Evolutionary conservation across 2,113 vertebrate species (phyloP).

Genomic region (Microtus pennsylvanicus): DNA sequence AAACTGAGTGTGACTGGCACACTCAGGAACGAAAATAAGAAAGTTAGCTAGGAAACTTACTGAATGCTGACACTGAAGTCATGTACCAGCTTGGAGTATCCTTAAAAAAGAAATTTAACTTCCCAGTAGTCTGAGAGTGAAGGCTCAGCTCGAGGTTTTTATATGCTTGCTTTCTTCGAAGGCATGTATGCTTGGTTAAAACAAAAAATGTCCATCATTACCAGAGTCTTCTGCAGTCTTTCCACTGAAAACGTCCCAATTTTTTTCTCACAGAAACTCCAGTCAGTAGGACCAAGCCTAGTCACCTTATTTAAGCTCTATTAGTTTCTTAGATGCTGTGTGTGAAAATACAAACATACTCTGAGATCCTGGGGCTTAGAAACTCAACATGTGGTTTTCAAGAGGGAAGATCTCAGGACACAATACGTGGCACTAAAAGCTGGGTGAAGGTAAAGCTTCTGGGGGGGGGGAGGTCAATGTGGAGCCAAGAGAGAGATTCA

Average conservation of each 20-base stretch:
- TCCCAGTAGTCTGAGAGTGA: neutral
- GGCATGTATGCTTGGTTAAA: neutral
- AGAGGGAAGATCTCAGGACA: too few relatives aligned
- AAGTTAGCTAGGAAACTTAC: neutral
- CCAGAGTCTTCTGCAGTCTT: neutral
- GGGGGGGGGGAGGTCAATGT: neutral
- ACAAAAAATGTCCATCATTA: neutral
- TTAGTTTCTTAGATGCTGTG: too few relatives aligned
- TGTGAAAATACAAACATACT: neutral
- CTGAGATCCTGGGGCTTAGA: neutral
- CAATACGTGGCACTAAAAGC: rapidly evolving
- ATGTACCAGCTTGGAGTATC: neutral
- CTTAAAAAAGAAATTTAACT: neutral
- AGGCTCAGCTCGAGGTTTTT: neutral
- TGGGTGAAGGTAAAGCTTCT: neutral
- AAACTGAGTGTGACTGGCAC: neutral
- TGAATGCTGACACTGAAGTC: neutral
- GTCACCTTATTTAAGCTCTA: neutral
- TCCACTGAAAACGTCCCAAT: neutral
- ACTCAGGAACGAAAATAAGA: neutral
- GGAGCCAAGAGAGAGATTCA: neutral
- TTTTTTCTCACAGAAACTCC: neutral
- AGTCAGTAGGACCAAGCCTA: neutral
- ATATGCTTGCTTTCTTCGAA: neutral
- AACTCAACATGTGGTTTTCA: neutral